Conservation (phyloP, 2,113 vertebrate genomes). For the Meleagris gallopavo region DNA sequence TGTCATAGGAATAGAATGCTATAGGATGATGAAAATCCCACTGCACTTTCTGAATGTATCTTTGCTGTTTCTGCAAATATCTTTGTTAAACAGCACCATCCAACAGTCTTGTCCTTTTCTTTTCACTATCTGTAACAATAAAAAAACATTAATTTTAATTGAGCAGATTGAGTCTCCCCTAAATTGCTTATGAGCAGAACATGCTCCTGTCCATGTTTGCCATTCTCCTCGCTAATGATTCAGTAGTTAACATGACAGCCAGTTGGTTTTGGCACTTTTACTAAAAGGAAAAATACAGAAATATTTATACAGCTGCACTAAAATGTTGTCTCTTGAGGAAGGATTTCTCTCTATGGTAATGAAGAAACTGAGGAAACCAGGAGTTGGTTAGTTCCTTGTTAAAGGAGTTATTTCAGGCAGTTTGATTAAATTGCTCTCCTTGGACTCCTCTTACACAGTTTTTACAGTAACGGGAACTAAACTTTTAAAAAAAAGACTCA, state of each 20-base stretch:
- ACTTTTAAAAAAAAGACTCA: background rate
- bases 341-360: background rate
- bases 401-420: background rate
- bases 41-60: background rate
- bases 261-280: background rate
- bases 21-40: background rate
- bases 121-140: background rate
- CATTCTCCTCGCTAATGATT: background rate
- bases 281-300: background rate
- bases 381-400: background rate
- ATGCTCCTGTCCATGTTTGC: background rate
- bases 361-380: constrained; percentile 4
- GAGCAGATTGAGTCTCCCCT: rapidly evolving
- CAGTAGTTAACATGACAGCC: background rate
- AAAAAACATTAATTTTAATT: background rate
- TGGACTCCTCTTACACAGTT: background rate
- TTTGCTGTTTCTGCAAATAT: background rate
- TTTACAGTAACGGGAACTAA: background rate
- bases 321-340: background rate
- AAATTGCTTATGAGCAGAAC: background rate
- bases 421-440: background rate
- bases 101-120: background rate
- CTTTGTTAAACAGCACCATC: background rate
- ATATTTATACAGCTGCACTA: constrained; percentile 46
- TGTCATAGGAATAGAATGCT: background rate